Evolutionary conservation across 1,140 invertebrate species (phyloP).

Genomic region (Sitodiplosis mosellana): DNA sequence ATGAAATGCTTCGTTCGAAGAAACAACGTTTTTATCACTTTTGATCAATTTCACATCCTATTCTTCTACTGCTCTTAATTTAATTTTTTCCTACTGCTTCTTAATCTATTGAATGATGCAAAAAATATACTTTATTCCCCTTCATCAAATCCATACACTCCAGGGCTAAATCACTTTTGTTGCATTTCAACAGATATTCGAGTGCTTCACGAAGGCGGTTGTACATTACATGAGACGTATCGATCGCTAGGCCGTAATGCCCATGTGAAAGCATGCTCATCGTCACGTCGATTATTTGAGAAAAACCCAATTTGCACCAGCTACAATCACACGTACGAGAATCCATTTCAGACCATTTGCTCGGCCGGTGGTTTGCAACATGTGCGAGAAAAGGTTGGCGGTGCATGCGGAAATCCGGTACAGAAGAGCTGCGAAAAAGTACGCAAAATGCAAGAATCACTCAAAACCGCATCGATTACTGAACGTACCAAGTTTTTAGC

Average conservation of each 20-base stretch:
- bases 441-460: not conserved
- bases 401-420: not conserved
- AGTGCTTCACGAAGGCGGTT: not conserved
- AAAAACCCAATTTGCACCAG: conserved; percentile 1
- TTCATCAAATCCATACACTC: no score
- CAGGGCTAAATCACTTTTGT: no score
- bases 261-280: not conserved
- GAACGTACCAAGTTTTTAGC: not conserved
- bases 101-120: no score
- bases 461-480: not conserved
- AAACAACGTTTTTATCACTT: not conserved
- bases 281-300: not conserved
- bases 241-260: not conserved
- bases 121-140: no score
- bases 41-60: not conserved
- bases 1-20: no score
- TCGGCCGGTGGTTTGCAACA: no score
- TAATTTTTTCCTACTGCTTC: no score
- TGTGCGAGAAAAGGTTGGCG: not conserved
- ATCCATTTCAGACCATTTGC: conserved; percentile 1
- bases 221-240: not conserved
- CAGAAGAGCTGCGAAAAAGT: conserved; percentile 1
- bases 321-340: not conserved
- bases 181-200: not conserved
- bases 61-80: no score